Evolutionary conservation across 2,888 invertebrate species (phyloP), one percentile per base, ranked within the genome.

Genomic region (Amiota mariae): DNA sequence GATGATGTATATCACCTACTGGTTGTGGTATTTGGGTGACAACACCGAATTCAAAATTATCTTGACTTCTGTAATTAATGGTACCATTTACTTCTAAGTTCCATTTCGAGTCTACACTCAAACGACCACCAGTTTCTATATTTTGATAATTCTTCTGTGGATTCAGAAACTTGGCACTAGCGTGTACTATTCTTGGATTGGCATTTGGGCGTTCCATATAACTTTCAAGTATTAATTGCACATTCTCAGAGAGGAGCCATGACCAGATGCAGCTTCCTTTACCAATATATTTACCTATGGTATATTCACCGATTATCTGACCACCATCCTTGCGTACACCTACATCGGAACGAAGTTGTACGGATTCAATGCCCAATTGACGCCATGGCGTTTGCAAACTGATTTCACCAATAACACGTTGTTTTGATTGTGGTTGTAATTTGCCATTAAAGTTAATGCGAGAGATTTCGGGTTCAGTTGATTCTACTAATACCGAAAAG

Each of bases 101-200:
- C 93, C 93, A 94, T 20, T 90, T 81, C 1, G 88, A 90, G 81
- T 93, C 92, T 8, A 93, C 89, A 78, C 92, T 91, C 4, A 93
- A 84, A 73, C 92, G 91, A 8, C 92, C 91, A 0, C 93, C 93
- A 0, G 91, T 77, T 54, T 91, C 87, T 3, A 93, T 67, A 70
- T 91, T 88, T 20, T 91, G 88, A 76, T 91, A 92, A 12, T 87
- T 88, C 76, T 90, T 90, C 18, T 90, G 89, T 0, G 92, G 92
- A 85, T 93, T 94, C 46, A 89, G 78, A 64, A 92, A 92, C 81
- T 91, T 92, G 1, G 91, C 84, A 51, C 90, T 89, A 20, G 91
- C 84, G 48, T 90, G 89, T 1, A 92, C 87, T 54, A 90, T 88
- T 73, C 91, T 91, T 0, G 88, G 85, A 13, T 87, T 82, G 0